Evolutionary conservation across 2,113 vertebrate species (phyloP).

Genomic region (Petaurus breviceps): DNA sequence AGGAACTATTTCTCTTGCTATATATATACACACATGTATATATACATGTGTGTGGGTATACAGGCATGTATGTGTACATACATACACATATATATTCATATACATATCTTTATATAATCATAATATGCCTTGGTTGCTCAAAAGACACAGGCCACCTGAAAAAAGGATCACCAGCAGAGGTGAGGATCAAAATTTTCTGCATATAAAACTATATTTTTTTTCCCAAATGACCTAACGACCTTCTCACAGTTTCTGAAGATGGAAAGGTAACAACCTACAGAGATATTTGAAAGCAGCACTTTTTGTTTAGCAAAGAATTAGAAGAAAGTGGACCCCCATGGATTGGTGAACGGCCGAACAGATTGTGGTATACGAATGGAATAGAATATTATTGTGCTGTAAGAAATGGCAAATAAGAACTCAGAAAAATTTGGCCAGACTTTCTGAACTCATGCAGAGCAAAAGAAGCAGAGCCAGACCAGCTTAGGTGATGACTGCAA

Average conservation of each 20-base stretch:
- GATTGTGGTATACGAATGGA: neutral
- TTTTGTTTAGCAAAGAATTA: neutral
- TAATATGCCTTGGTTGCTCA: neutral
- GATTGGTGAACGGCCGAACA: neutral
- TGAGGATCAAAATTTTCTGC: neutral
- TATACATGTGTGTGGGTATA: no score
- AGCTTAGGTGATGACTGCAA: neutral
- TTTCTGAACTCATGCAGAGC: neutral
- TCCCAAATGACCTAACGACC: neutral
- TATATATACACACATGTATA: no score
- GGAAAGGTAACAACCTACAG: neutral
- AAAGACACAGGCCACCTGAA: neutral
- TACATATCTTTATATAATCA: neutral
- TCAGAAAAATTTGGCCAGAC: neutral
- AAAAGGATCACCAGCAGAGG: neutral
- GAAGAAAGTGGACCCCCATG: neutral
- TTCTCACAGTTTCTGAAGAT: neutral
- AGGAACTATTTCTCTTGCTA: no score
- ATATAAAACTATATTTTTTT: neutral
- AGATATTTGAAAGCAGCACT: neutral
- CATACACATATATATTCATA: no score
- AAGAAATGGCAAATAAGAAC: neutral
- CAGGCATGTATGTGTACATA: no score
- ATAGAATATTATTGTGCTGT: neutral
- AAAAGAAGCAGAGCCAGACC: neutral